Percentiles rank a stretch among this genome's conserved stretches.
phyloP scores from a whole-genome alignment of 2,888 invertebrate species.

The Oithona nana region DNA sequence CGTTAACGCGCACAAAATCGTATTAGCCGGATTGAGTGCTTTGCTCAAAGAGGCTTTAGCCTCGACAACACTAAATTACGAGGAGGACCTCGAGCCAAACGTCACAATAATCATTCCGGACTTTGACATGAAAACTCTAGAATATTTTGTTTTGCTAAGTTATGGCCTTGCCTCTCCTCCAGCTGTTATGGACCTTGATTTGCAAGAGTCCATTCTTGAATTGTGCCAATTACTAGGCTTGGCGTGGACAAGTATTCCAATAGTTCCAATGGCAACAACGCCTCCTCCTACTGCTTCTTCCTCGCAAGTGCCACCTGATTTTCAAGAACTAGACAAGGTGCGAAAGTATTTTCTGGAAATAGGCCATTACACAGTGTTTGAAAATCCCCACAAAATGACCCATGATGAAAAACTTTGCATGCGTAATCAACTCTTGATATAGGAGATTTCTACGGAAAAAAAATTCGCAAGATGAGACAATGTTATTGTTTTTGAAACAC shows the following conservation, averaged over 20 bases:
- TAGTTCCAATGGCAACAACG: background rate
- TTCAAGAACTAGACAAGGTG: background rate
- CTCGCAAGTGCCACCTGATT: background rate
- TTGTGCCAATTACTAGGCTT: background rate
- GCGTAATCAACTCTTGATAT: too few species aligned
- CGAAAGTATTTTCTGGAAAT: background rate
- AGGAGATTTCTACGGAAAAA: too few species aligned
- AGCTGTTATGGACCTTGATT: background rate
- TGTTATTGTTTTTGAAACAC: too few species aligned
- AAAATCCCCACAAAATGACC: background rate
- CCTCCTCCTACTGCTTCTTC: background rate
- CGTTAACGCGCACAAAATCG: background rate
- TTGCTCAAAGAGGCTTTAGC: background rate
- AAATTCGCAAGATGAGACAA: too few species aligned
- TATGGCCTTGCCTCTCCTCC: background rate
- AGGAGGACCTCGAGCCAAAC: background rate
- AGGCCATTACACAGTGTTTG: background rate
- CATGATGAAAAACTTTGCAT: too few species aligned
- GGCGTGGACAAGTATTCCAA: background rate
- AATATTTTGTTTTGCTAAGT: background rate
- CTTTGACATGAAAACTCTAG: background rate
- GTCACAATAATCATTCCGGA: background rate
- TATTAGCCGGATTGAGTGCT: background rate
- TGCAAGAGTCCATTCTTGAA: background rate
- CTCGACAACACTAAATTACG: background rate